Conservation (phyloP, 2,888 invertebrate species). For the Drosophila algonquin region DNA sequence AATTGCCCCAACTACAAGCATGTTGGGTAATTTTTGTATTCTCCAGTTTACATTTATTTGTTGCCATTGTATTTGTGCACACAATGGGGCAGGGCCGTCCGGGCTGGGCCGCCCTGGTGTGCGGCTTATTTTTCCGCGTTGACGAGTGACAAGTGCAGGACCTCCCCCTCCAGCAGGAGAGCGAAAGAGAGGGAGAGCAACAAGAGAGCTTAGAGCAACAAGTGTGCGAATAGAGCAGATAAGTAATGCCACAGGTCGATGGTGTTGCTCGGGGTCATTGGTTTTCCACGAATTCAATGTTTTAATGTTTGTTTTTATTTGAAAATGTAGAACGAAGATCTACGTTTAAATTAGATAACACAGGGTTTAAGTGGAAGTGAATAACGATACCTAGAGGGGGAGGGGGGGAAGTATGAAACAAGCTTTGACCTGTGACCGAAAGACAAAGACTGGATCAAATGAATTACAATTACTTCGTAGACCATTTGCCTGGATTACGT, state of each 20-base stretch:
- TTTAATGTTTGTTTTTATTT: no score
- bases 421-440: no score
- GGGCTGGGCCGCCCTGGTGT: conserved; percentile 28
- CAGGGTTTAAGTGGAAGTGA: no score
- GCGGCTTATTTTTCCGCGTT: conserved; percentile 28
- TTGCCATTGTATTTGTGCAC: background rate
- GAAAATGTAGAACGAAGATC: no score
- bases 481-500: no score
- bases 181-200: background rate
- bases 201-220: conserved; percentile 21
- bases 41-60: background rate
- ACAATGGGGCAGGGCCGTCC: conserved; percentile 12
- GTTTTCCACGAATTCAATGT: background rate
- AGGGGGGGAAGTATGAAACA: no score
- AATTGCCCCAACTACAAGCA: conserved; percentile 22
- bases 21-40: conserved; percentile 24
- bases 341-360: no score
- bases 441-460: no score
- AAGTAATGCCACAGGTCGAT: background rate
- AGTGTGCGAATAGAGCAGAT: conserved; percentile 21
- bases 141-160: conserved; percentile 36
- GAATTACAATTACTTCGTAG: no score
- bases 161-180: background rate
- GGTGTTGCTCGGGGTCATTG: conserved; percentile 2
- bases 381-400: no score